Conservation (phyloP, 2,888 invertebrate species). For the Euplexia lucipara region DNA sequence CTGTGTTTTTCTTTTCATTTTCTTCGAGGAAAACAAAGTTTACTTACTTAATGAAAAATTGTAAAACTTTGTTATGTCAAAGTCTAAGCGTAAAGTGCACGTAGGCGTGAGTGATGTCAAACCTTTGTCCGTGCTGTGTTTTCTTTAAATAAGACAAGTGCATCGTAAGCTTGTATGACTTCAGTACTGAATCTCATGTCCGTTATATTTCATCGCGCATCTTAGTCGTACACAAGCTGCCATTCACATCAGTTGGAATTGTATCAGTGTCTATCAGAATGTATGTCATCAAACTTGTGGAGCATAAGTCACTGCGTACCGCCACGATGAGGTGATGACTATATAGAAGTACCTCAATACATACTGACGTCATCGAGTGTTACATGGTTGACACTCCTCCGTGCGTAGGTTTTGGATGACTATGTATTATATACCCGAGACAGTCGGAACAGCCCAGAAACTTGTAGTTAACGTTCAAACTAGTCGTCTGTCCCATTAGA, state of each 20-base stretch:
- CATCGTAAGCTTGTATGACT: neutral
- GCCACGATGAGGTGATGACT: neutral
- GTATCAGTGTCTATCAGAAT: constrained; percentile 1
- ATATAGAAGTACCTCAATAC: neutral
- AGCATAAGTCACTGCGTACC: neutral
- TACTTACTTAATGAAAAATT: neutral
- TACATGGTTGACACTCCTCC: neutral
- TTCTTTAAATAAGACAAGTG: neutral
- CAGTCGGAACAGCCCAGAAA: too few relatives aligned
- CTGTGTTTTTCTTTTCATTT: neutral
- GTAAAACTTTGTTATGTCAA: neutral
- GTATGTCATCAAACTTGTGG: too few relatives aligned
- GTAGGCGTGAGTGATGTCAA: neutral
- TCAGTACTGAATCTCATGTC: neutral
- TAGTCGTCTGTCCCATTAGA: neutral
- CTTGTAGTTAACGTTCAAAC: neutral
- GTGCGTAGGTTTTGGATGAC: neutral
- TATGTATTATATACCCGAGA: too few relatives aligned
- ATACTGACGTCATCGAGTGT: constrained; percentile 7
- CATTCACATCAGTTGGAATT: constrained; percentile 2
- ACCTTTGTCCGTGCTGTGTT: neutral
- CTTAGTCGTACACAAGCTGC: constrained; percentile 1
- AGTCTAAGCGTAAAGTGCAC: neutral
- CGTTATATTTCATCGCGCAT: neutral
- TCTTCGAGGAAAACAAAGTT: neutral